Conservation (phyloP, 2,113 vertebrate genomes). For the Pteronura brasiliensis region DNA sequence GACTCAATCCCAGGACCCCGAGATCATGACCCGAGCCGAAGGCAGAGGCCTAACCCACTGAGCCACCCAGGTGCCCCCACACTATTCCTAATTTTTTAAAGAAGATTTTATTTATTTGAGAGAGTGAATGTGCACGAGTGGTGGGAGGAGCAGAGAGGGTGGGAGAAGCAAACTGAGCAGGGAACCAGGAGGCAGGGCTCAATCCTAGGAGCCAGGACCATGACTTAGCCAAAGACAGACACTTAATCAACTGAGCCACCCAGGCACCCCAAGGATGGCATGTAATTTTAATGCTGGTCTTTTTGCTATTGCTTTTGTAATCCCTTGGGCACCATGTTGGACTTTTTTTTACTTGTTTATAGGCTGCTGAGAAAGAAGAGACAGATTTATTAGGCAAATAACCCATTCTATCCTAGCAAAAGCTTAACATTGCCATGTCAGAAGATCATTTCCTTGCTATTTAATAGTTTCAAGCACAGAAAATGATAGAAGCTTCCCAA, state of each 20-base stretch:
- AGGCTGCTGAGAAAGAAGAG: neutral
- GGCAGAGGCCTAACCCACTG: too few species aligned
- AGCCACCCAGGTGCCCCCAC: too few species aligned
- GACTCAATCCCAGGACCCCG: too few species aligned
- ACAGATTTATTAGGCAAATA: neutral
- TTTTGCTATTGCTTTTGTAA: neutral
- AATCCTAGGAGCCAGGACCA: neutral
- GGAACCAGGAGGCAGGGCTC: neutral
- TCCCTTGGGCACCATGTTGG: neutral
- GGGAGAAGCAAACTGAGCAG: neutral
- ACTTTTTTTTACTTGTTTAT: neutral
- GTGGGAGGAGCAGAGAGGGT: neutral
- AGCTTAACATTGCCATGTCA: neutral
- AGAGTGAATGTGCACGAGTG: rapidly evolving
- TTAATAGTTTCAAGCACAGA: neutral
- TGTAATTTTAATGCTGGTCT: neutral
- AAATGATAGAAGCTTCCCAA: neutral
- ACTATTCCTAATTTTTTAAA: neutral
- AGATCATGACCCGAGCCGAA: too few species aligned
- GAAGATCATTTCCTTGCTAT: neutral
- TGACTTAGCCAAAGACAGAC: neutral
- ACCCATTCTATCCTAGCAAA: neutral
- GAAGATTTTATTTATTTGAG: neutral
- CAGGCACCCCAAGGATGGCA: neutral
- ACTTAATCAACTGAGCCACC: neutral